Evolutionary conservation across 2,888 invertebrate species (phyloP), one percentile per base, ranked within the genome.

Genomic region (Mimumesa dahlbomi): DNA sequence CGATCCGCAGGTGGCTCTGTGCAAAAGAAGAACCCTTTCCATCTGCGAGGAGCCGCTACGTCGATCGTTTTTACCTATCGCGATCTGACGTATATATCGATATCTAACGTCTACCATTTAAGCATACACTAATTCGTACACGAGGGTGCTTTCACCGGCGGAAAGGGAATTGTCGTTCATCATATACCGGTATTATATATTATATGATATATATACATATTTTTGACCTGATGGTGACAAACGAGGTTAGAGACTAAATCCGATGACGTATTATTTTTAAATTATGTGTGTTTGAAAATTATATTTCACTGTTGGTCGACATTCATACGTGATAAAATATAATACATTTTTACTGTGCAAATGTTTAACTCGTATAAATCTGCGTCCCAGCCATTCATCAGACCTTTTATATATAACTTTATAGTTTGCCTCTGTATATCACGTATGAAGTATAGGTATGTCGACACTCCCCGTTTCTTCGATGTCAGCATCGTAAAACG

Each of bases 1-100:
- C 82, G 86, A 86, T 81, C 81, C 72, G 77, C 81, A 82, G 83
- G 82, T 81, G 84, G 75, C 75, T 69, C 64, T 53, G 58, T 65
- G 75, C 71, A 78, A 79, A 80, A 81, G 56, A 54, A 50, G 31
- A 16, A 68, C 40, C 48, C 46, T 48, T 58, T 64, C 40, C 61
- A 49, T 71, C 59, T 69, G 25, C 58, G 2, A 31, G 42, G 53
- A 58, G 63, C 53, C 36, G 66, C 54, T 54, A 52, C 62, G 58
- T 63, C 62, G 62, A 64, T 57, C 75, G 66, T 79, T 79, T 75
- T 68, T 77, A 58, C 53, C 46, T 58, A 67, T 62, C 43, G 70
- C 11, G 36, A 13, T 43, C 7, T 13, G 56, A 45, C 45, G 34
- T 38, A 36, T 48, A 42, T 34, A 45, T 45, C 43, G 43, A 45